Evolutionary conservation across 2,888 invertebrate genomes (phyloP), one percentile per base, ranked within the genome.

Genomic region (Chymomyza procnemis): DNA sequence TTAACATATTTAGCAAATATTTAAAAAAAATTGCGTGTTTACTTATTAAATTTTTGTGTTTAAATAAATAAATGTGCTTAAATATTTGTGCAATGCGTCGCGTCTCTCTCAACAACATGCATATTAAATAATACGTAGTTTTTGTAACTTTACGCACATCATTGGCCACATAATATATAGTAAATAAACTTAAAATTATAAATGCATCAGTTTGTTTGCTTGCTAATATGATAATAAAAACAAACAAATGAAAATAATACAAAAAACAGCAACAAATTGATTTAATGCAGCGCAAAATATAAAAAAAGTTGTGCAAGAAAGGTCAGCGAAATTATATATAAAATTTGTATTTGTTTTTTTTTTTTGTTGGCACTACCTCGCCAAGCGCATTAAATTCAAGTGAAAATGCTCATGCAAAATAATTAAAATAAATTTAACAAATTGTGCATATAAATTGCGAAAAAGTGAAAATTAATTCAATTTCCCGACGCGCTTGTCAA

Each of bases 401-500:
- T 18, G 18, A 50, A 18, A 50, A 50, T 50, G 18, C 18, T 6
- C 18, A 50, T 50, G 16, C 16, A 50, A 50, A 50, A 0, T 50
- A 18, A 18, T 50, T 18, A 50, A 18, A 18, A 50, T 14, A 47
- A 47, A 47, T 47, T 18, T 18, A 50, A 50, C 16, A 54, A 54
- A 21, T 21, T 22, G 54, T 21, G 21, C 16, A 50, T 50, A 18
- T 18, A 50, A n/a, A 50, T 50, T 50, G 18, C 18, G 5, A 6
- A 73, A 85, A 87, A 88, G 88, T 88, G 77, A 88, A 88, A 87
- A 85, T 71, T 62, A 80, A 69, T 75, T 69, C 59, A 66, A 70
- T 80, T 67, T 48, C 54, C 21, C 19, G 18, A 6, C 21, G 18
- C 52, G 14, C 18, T 21, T 12, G 21, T 1, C 21, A 18, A 14